A percentile compares a stretch with the other conserved stretches of the same genome.
Evolutionary conservation across 2,888 invertebrate species (phyloP).

Genomic region (Amphipyra tragopoginis): DNA sequence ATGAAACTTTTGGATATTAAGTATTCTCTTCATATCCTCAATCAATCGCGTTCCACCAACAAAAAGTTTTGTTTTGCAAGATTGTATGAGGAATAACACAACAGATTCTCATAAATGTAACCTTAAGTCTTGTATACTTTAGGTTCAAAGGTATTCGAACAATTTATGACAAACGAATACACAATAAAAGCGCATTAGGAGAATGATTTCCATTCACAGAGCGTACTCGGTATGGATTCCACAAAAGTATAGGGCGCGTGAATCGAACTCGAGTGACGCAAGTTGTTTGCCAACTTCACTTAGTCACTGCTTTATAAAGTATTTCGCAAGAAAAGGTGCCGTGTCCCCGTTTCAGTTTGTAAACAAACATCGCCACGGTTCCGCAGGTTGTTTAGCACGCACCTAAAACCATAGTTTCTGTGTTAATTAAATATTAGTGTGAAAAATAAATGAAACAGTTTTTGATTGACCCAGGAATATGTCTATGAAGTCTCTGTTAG

Average conservation of each 20-base stretch:
- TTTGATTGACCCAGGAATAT: constrained; percentile 24
- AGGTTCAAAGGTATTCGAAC: constrained; percentile 4
- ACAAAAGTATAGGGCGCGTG: constrained; percentile 46
- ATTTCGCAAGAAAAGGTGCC: constrained; percentile 82
- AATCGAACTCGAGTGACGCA: constrained; percentile 71
- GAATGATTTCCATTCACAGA: constrained; percentile 36
- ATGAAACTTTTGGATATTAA: too few species aligned
- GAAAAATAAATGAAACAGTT: constrained; percentile 27
- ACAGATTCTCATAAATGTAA: not conserved
- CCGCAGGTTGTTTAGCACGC: constrained; percentile 41
- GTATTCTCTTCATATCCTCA: too few species aligned
- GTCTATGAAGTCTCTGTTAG: constrained; percentile 38
- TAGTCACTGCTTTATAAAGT: constrained; percentile 76
- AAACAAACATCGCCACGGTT: constrained; percentile 72
- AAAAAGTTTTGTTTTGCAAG: not conserved
- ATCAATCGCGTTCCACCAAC: too few species aligned
- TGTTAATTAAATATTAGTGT: constrained; percentile 30
- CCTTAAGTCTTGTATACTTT: too few species aligned
- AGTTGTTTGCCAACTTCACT: constrained; percentile 82
- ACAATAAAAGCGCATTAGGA: constrained; percentile 18
- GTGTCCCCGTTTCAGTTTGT: constrained; percentile 80
- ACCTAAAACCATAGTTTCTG: constrained; percentile 28
- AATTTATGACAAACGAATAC: constrained; percentile 19
- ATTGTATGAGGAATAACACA: not conserved
- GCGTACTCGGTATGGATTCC: constrained; percentile 32